Evolutionary conservation across 2,797 vertebrate species (phyloP), one percentile per base, ranked within the genome.

Genomic region (Sciurus carolinensis): DNA sequence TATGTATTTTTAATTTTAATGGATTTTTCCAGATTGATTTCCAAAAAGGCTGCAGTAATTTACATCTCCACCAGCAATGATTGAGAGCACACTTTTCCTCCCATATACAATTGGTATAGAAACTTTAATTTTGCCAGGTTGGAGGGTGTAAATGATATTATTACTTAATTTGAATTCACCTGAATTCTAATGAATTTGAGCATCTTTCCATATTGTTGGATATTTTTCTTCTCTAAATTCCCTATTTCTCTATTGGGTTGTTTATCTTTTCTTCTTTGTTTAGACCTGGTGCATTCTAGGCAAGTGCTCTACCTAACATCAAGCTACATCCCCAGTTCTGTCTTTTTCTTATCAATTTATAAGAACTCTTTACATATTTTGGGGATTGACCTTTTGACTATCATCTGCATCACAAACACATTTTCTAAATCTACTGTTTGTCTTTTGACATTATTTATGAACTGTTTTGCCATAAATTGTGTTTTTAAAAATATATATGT

Each of bases 1-100:
- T 93, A 91, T 90, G 91, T 96, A 94, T 93, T 96, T 97, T 97
- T 97, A 87, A 97, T 94, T 82, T 67, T 90, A 95, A 94, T 93
- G 67, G 72, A 82, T 73, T 95, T 96, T 93, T 97, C 59, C 66
- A 83, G 80, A 89, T 86, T 96, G 90, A 95, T 94, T 93, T 96
- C 66, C 66, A 93, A 95, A 97, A 95, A 73, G 67, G 39, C 42
- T 62, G 2, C 81, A 91, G 84, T 90, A 94, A 95, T 95, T 97
- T 84, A 96, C 59, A 93, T 87, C 76, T 76, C 87, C 54, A 52
- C 67, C 64, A 81, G 90, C 90, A 84, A 73, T 17, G 93, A 96
- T 17, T 84, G 75, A 93, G 28, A 62, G 24, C 33, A 36, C 3
- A 22, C 1, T 30, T 42, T 39, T 4, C 2, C 44, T n/a, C 18